Base-by-base conservation (phyloP, 2,113 vertebrate species). In the Malurus melanocephalus region DNA sequence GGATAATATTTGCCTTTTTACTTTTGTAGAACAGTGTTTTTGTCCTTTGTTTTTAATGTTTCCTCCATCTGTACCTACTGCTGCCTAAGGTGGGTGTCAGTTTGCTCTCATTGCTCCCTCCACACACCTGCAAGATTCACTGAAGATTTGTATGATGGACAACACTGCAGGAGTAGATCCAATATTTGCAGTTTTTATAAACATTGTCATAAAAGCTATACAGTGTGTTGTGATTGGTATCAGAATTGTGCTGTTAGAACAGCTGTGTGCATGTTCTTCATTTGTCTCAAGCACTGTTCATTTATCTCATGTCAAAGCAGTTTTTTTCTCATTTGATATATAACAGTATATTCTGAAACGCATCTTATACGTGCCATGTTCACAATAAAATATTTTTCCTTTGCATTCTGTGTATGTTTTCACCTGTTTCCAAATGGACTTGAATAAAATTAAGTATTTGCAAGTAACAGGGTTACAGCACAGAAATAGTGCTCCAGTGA, bases 301-400 rank as follows among this genome's bases (percentile, higher is more conserved):
- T 85, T 90, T 92, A 64, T 73, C 85, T 96, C 66, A n/a, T 51
- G 20, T 95, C 92, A 38, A 20, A 79, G 43, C 67, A 76, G 35
- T 56, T 23, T 60, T 42, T 56, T 42, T 85, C 46, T 93, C 72
- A 68, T 85, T 82, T 83, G 69, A 73, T 94, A 77, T 67, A 71
- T 92, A 87, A 72, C 85, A 61, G 17, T 87, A 51, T 95, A 80
- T 94, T 95, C 91, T 93, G 90, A 94, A 94, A 68, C 23, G 3
- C 46, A 35, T 96, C 93, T 94, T 88, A 57, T 93, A 85, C 65
- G 33, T 94, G 82, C 95, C 83, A 80, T 86, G 76, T 80, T 94
- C 80, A 85, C 93, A 97, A 97, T 97, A 97, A 97, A 97, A 35
- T 60, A 52, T 61, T 92, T 83, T 96, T 92, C 84, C 62, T 93